Base-by-base conservation (phyloP, 2,113 vertebrate species). In the Otocyon megalotis region DNA sequence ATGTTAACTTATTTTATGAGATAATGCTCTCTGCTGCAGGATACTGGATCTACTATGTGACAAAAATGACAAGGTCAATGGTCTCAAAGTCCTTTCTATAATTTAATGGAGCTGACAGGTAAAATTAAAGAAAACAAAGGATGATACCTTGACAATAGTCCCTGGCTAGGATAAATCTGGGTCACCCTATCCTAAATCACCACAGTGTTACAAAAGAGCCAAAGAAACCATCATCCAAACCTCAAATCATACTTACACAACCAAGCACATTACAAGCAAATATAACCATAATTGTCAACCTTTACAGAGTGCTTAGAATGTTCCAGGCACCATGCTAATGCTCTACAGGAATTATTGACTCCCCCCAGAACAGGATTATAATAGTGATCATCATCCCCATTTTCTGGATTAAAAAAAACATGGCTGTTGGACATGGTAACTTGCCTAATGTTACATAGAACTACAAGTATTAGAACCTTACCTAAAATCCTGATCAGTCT, bases 51-150 rank as follows among this genome's bases (percentile, higher is more conserved):
- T 71, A 28, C 69, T 87, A 3, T 74, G 67, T 10, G 86, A 77
- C 32, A 54, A 88, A 87, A 65, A 71, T 62, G 37, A 60, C n/a
- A n/a, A n/a, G 48, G 63, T 76, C 50, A 30, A n/a, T 76, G 58
- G 56, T 17, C 35, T 95, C 43, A 53, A 81, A 79, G 62, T 62
- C 17, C 11, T 85, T 95, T 71, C 92, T 72, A 19, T 83, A 90
- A 94, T 72, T 94, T 94, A 92, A 93, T 30, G 24, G 74, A 79
- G 24, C 58, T 67, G n/a, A 74, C 22, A 80, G 8, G 48, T 63
- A 71, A 87, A 77, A 82, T 53, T 20, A 63, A 43, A 96, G 67
- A 84, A 63, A 72, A 81, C 43, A 76, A 92, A 72, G 53, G 19
- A 4, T 79, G n/a, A 88, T 62, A 53, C 14, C 28, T 94, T 83